These are phyloP conservation scores for Notospermus geniculatus DNA, from an alignment of 1,140 invertebrate species.

Conservation along the genomic window DNA sequence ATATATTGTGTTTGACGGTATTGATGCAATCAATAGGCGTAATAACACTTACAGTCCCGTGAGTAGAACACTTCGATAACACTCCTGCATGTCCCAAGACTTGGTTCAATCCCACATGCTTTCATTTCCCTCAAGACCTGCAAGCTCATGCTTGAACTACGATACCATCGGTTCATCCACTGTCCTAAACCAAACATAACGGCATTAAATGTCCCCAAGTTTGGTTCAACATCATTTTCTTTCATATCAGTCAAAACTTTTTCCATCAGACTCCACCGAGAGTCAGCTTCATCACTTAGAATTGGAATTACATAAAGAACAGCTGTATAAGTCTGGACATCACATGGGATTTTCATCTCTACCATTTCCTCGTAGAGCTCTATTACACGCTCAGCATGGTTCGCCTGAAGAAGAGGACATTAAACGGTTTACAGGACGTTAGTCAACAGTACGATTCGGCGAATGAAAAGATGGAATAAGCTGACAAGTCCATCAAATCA, in stretches of 20 bases:
- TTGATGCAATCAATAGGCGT: neutral
- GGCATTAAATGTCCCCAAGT: conserved; percentile 73
- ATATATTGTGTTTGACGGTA: no score
- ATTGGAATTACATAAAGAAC: no score
- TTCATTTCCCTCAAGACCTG: conserved; percentile 70
- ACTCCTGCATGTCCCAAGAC: neutral
- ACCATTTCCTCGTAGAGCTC: no score
- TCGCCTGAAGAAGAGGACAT: no score
- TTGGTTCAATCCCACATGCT: conserved; percentile 61
- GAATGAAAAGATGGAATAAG: no score
- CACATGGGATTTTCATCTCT: no score
- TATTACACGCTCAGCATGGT: no score
- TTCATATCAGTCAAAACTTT: conserved; percentile 65
- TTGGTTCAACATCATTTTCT: conserved; percentile 62
- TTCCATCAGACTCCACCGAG: conserved; percentile 24
- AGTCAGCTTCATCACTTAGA: no score
- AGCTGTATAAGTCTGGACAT: no score
- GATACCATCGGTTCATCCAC: conserved; percentile 53
- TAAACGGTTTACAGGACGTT: no score
- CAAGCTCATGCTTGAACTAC: conserved; percentile 54
- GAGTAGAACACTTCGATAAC: conserved; percentile 1
- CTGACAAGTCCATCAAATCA: no score
- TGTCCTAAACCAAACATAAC: conserved; percentile 62
- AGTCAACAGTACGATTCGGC: no score
- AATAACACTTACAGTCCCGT: neutral